Base-by-base conservation (phyloP, 2,113 vertebrate species). In the Campylomormyrus numenius region DNA sequence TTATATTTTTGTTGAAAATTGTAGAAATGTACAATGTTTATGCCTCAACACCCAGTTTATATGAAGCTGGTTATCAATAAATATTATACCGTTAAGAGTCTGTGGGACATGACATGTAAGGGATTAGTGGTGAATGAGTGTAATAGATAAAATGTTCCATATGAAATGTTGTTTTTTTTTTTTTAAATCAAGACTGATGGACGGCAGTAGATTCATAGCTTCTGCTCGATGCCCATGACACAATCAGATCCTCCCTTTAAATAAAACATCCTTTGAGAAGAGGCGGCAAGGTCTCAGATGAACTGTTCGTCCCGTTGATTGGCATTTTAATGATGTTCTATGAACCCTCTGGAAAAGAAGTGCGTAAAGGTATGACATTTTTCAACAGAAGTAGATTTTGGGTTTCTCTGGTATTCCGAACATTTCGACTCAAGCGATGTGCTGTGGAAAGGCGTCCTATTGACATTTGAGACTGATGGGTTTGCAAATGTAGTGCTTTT, bases 1-100 rank as follows among this genome's bases (percentile, higher is more conserved):
- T 99, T 99, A 97, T 99, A 99, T 99, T 99, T 99, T 99, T 99
- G 98, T 99, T 99, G 97, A 97, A 62, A 89, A 97, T 97, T 96
- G 97, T 98, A 97, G 97, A 99, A 99, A 99, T 98, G 98, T 99
- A 99, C 97, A 97, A 99, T 98, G 98, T 99, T 99, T 98, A 99
- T 99, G 98, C 98, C 97, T 99, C 98, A 98, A 98, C 97, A 97
- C 97, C 98, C 97, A 98, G 98, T 98, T 98, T 97, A 97, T 98
- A 98, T 94, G 95, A 97, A 98, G 97, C 98, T 98, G 98, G 98
- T 95, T 97, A 98, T 98, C 97, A 99, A 99, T 98, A 99, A 98
- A 98, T 98, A 98, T 92, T 93, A 94, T 93, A 94, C 94, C 94
- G 94, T 85, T 89, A 50, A 48, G 77, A 52, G 21, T 2, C 19